These are phyloP conservation scores for Drosophila longiperda DNA, from an alignment of 2,888 invertebrate genomes.

Conservation along the genomic window DNA sequence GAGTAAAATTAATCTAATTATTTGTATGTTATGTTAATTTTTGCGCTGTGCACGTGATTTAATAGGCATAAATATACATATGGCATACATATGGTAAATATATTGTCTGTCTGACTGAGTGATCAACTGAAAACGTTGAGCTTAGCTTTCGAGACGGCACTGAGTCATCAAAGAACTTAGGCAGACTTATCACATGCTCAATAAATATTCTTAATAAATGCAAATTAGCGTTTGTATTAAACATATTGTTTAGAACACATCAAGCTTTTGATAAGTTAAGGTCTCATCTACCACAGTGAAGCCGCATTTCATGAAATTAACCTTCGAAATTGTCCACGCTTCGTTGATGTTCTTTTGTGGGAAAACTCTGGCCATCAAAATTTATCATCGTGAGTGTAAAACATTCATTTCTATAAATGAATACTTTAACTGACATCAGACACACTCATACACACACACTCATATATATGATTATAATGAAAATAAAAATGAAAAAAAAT, in stretches of 20 bases:
- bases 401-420: background rate
- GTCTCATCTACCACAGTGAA: constrained; percentile 27
- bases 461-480: constrained; percentile 1
- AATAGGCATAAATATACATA: background rate
- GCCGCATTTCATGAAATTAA: constrained; percentile 32
- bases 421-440: constrained; percentile 55
- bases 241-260: constrained; percentile 29
- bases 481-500: constrained; percentile 13
- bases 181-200: constrained; percentile 54
- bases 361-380: constrained; percentile 33
- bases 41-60: background rate
- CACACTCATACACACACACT: constrained; percentile 1
- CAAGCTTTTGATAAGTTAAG: constrained; percentile 49
- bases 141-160: constrained; percentile 4
- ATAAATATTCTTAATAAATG: constrained; percentile 55
- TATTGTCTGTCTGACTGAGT: constrained; percentile 13
- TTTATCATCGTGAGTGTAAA: constrained; percentile 26
- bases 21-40: background rate
- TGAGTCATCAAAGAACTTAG: constrained; percentile 53
- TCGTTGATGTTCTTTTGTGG: constrained; percentile 58
- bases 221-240: constrained; percentile 61
- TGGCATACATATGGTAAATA: background rate
- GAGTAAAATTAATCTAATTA: background rate
- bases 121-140: constrained; percentile 38
- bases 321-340: constrained; percentile 64